These are phyloP conservation scores for Eulemur albifrons DNA, from an alignment of 2,797 vertebrate genomes.

Conservation along the genomic window DNA sequence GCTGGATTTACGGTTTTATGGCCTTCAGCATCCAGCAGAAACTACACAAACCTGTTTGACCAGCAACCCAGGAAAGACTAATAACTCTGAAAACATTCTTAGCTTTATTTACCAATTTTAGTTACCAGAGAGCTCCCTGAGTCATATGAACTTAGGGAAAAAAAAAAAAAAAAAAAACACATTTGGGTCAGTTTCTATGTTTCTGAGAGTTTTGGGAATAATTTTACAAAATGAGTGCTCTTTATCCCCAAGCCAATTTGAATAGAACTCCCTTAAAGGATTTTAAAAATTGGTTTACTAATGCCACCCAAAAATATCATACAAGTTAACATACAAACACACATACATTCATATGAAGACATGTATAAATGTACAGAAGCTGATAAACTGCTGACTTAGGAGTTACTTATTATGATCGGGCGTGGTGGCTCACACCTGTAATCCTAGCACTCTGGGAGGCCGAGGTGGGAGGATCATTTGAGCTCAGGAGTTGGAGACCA, in stretches of 20 bases:
- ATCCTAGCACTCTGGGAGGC: too few species aligned
- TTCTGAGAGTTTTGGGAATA: background rate
- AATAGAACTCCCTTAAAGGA: background rate
- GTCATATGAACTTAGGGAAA: background rate
- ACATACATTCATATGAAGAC: background rate
- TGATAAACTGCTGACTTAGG: background rate
- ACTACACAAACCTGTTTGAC: background rate
- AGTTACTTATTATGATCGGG: background rate
- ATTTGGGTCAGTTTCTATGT: background rate
- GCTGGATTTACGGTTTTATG: background rate
- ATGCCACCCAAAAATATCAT: background rate
- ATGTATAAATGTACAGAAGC: background rate
- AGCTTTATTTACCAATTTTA: background rate
- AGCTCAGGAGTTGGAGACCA: too few species aligned
- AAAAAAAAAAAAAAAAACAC: background rate
- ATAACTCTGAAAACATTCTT: background rate
- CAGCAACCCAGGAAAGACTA: background rate
- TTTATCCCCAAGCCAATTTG: background rate
- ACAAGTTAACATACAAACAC: background rate
- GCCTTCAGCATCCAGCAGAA: background rate
- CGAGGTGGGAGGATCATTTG: too few species aligned
- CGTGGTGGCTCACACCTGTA: too few species aligned
- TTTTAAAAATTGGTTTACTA: background rate
- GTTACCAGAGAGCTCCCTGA: background rate
- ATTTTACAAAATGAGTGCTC: background rate